A percentile compares a stretch with the other conserved stretches of the same genome.
These are phyloP conservation scores for Pemphredon lugubris DNA, from an alignment of 2,888 invertebrate genomes.

Conservation along the genomic window DNA sequence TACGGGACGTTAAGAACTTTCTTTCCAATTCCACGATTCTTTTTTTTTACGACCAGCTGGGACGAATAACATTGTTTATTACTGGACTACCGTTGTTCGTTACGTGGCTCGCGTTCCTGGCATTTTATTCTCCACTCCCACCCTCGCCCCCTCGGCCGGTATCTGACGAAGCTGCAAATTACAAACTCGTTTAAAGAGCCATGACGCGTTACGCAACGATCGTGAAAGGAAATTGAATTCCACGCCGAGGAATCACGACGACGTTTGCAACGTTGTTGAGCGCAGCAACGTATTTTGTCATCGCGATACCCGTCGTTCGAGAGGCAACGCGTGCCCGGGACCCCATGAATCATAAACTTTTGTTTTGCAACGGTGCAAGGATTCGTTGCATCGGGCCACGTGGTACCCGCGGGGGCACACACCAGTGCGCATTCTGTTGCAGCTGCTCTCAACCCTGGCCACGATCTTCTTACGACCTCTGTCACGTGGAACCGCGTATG, in stretches of 20 bases:
- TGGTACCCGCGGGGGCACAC: conserved; percentile 29
- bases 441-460: conserved; percentile 1
- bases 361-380: conserved; percentile 9
- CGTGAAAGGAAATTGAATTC: too few species aligned
- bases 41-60: conserved; percentile 34
- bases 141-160: too few species aligned
- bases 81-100: conserved; percentile 4
- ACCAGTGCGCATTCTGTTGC: conserved; percentile 3
- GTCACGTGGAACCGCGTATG: conserved; percentile 20
- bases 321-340: not conserved
- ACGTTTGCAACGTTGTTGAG: not conserved
- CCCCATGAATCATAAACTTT: conserved; percentile 41
- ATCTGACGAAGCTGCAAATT: too few species aligned
- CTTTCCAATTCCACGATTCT: conserved; percentile 52
- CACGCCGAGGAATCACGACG: too few species aligned
- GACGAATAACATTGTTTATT: conserved; percentile 40
- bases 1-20: conserved; percentile 46
- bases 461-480: conserved; percentile 22
- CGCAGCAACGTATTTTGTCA: conserved; percentile 47
- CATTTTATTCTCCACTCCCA: not conserved
- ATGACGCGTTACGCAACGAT: too few species aligned
- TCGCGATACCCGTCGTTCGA: conserved; percentile 44
- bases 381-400: not conserved
- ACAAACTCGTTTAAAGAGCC: too few species aligned
- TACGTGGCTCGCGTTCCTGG: not conserved